Base-by-base conservation (phyloP, 2,113 vertebrate species). In the Zosterops borbonicus region DNA sequence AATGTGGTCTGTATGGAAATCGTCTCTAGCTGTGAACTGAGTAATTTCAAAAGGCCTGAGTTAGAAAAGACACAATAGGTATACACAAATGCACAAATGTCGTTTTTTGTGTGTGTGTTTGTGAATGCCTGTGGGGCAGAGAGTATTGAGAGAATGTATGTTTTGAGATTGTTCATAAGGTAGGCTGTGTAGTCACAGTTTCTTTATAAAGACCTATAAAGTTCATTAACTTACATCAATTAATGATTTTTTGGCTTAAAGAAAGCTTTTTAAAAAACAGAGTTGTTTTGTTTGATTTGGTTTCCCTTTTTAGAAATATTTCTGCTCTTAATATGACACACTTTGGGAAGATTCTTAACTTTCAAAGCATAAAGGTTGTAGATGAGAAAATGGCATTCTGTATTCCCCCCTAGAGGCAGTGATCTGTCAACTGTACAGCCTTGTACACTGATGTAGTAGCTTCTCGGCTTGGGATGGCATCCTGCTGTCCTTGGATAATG, bases 21-120 rank as follows among this genome's bases (percentile, higher is more conserved):
- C 71, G 62, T 92, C 69, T 55, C 80, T 83, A 74, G 47, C 50
- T 70, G 50, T 92, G 80, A 92, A 87, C 0, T 71, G 77, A 84
- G 58, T 84, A 63, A 67, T 95, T 89, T 94, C 65, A 89, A 92
- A 92, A 96, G 52, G 74, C 14, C n/a, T 44, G 19, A 82, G 19
- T 75, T 71, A 89, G 62, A 94, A 93, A 93, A 14, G 31, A 77
- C 41, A 73, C 17, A 6, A 21, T 73, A 64, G 78, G 17, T 53
- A n/a, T 9, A 46, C 0, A 7, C 33, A 91, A 87, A 67, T 14
- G 4, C 1, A 6, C 19, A 74, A 75, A 75, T 49, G 41, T 49
- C 37, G 2, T 62, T 55, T 53, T 9, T 17, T 39, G 2, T 5
- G 7, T 21, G 16, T 69, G 14, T 14, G 14, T 39, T 2, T 46